Percentiles rank a stretch among this genome's conserved stretches.
Evolutionary conservation across 2,797 vertebrate genomes (phyloP).

Genomic region (Artibeus lituratus): DNA sequence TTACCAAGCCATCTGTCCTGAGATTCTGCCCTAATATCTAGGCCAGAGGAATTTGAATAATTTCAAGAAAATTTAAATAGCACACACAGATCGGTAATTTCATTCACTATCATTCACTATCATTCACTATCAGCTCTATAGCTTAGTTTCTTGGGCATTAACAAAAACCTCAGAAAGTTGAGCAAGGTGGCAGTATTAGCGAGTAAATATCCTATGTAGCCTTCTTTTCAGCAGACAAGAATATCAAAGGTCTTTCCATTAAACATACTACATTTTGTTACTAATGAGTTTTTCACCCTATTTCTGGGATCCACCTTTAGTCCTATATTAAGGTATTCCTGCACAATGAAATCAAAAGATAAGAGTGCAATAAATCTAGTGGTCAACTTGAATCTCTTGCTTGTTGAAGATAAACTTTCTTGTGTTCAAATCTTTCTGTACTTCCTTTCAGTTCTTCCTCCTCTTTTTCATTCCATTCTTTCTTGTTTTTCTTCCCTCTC

Average conservation of each 20-base stretch:
- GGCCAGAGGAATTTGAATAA: slow-evolving; percentile 50
- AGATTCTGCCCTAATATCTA: slow-evolving; percentile 59
- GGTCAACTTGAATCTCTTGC: not conserved
- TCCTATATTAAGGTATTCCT: not conserved
- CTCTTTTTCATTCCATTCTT: not conserved
- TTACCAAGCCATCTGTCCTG: slow-evolving; percentile 72
- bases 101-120: not conserved
- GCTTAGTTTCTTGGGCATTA: not conserved
- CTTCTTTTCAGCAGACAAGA: not conserved
- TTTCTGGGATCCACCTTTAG: not conserved
- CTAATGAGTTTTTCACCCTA: not conserved
- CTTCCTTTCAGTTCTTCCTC: not conserved
- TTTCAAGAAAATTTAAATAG: slow-evolving; percentile 54
- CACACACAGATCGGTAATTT: not conserved
- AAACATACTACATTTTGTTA: not conserved
- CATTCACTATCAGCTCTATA: no score
- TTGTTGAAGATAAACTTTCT: not conserved
- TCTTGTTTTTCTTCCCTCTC: not conserved
- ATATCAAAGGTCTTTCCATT: not conserved
- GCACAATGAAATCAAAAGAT: not conserved
- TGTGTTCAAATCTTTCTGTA: not conserved
- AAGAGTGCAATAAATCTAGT: not conserved
- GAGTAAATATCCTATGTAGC: not conserved
- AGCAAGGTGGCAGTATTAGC: not conserved
- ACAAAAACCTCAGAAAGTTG: not conserved